Evolutionary conservation across 2,113 vertebrate genomes (phyloP), one percentile per base, ranked within the genome.

Genomic region (Phylloscopus whistleri): DNA sequence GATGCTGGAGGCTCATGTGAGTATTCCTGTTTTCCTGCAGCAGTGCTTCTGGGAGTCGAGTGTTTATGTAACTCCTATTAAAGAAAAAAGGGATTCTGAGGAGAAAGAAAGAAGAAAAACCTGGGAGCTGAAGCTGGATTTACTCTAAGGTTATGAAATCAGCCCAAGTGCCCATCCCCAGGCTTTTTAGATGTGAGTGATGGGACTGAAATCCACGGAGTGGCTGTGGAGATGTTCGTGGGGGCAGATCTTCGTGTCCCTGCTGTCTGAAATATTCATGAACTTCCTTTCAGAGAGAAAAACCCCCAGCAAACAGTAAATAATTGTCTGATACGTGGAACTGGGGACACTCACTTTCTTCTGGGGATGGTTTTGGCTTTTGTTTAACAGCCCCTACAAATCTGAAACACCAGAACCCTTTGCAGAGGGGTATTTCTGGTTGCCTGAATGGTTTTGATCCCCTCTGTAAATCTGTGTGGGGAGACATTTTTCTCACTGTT

Each of bases 381-480:
- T 91, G 8, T 58, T 94, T 75, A 91, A 62, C 44, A 90, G 31
- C 2, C 4, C 44, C 75, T 77, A 31, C 58, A 66, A 78, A 73
- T 76, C 7, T 79, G 53, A 77, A 85, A 80, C 56, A 53, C 46
- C 73, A 84, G 75, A 78, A 33, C 19, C 33, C n/a, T 77, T 63
- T 55, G 31, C 51, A 84, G 80, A 84, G 67, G 13, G 52, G 60
- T 75, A 37, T 94, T 90, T 90, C 79, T 74, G n/a, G 6, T 70
- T 84, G 72, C 86, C 51, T 41, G 86, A 86, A 58, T 48, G 84
- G 30, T 78, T 94, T 92, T 89, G 60, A 84, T 90, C 37, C 55
- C 52, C 41, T 64, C 77, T 72, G 75, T 96, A 96, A 94, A 93
- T 91, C 91, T 89, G 44, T 52, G 60, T 26, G n/a, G 51, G 43